phyloP scores from a whole-genome alignment of 2,797 vertebrate species.

The Myotis daubentonii region DNA sequence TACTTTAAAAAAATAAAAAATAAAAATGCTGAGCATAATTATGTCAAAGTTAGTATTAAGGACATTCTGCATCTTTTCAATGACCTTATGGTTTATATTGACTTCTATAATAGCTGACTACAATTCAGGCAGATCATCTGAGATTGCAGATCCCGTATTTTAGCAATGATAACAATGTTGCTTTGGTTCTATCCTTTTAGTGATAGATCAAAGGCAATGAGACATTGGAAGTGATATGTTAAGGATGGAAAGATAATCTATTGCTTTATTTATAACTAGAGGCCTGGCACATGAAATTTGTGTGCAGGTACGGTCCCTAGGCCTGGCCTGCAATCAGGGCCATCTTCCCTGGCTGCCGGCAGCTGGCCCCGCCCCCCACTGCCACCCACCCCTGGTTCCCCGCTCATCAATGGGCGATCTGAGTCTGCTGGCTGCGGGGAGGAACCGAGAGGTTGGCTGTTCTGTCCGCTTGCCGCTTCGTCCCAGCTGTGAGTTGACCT shows the following conservation, averaged over 20 bases:
- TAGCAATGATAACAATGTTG: not conserved
- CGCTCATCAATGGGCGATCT: rapidly evolving
- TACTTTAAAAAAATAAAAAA: too few species aligned
- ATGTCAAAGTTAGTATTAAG: not conserved
- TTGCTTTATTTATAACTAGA: slow-evolving; percentile 14
- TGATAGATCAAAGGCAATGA: not conserved
- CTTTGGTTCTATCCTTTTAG: slow-evolving; percentile 33
- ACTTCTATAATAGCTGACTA: not conserved
- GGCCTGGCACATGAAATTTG: too few species aligned
- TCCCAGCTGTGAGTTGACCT: too few species aligned
- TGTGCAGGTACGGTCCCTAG: too few species aligned
- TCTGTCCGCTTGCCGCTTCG: rapidly evolving
- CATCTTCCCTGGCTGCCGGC: too few species aligned
- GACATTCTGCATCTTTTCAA: not conserved
- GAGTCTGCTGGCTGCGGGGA: too few species aligned
- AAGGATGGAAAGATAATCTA: not conserved
- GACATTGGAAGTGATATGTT: slow-evolving; percentile 22
- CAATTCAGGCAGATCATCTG: not conserved
- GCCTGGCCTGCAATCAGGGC: too few species aligned
- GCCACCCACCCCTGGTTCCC: too few species aligned
- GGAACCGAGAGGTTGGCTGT: too few species aligned
- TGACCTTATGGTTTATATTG: not conserved
- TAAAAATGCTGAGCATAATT: not conserved
- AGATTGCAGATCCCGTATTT: not conserved
- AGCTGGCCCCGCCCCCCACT: too few species aligned